Percentiles rank a stretch among this genome's conserved stretches.
phyloP scores from a whole-genome alignment of 2,113 vertebrate genomes.

The Pungitius pungitius region DNA sequence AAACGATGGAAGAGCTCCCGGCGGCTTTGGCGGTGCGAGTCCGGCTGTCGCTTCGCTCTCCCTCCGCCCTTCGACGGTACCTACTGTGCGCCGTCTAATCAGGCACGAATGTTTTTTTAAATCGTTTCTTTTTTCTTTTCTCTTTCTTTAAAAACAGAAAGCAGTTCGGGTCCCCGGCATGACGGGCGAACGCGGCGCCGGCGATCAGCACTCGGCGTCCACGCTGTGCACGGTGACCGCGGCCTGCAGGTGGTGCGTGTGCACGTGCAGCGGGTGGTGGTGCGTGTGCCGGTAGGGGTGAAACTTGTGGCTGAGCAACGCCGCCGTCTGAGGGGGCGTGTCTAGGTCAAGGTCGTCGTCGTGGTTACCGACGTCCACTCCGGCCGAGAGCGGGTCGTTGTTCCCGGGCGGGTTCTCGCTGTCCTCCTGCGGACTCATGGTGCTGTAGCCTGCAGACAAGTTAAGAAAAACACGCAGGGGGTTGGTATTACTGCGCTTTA shows the following conservation, averaged over 20 bases:
- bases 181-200: not conserved
- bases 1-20: not conserved
- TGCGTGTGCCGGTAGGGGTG: slow-evolving; percentile 90
- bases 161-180: too few species aligned
- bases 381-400: slow-evolving; percentile 91
- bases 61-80: slow-evolving; percentile 8
- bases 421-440: slow-evolving; percentile 99
- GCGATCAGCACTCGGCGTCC: slow-evolving; percentile 92
- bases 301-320: slow-evolving; percentile 95
- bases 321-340: slow-evolving; percentile 93
- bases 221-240: slow-evolving; percentile 97
- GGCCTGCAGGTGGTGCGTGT: slow-evolving; percentile 93
- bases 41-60: slow-evolving; percentile 21
- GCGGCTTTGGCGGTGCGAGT: slow-evolving; percentile 1
- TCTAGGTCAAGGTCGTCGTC: slow-evolving; percentile 96
- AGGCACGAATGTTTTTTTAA: slow-evolving; percentile 30
- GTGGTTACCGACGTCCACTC: slow-evolving; percentile 93
- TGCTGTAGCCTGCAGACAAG: slow-evolving; percentile 90
- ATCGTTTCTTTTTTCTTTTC: slow-evolving; percentile 15
- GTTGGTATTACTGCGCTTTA: not conserved
- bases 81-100: slow-evolving; percentile 7
- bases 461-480: not conserved
- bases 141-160: too few species aligned
- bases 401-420: slow-evolving; percentile 96
- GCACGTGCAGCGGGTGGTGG: slow-evolving; percentile 87